Percentiles rank a stretch among this genome's conserved stretches.
Evolutionary conservation across 1,140 invertebrate species (phyloP).

Genomic region (Cepaea nemoralis): DNA sequence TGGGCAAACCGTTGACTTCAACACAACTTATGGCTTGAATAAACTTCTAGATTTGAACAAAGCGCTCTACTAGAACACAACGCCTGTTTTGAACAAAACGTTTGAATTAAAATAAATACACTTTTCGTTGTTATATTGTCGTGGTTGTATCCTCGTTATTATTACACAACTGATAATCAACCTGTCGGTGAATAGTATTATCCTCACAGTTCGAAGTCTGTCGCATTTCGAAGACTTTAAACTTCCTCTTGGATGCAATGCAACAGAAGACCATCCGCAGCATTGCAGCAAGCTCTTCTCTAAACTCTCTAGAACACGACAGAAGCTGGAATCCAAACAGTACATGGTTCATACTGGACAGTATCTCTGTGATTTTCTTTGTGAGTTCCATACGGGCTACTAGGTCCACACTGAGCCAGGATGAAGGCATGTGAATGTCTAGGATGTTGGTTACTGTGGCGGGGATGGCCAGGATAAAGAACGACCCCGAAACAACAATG

Average conservation of each 20-base stretch:
- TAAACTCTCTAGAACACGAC: slow-evolving; percentile 39
- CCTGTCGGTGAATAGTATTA: not conserved
- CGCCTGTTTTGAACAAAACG: too few relatives aligned
- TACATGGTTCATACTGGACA: slow-evolving; percentile 42
- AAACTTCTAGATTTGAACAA: too few relatives aligned
- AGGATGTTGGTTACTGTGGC: slow-evolving; percentile 61
- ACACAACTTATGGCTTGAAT: too few relatives aligned
- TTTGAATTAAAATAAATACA: too few relatives aligned
- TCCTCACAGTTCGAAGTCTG: slow-evolving; percentile 24
- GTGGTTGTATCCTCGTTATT: slow-evolving; percentile 7
- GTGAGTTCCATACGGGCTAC: slow-evolving; percentile 49
- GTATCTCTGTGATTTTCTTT: slow-evolving; percentile 49
- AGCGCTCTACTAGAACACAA: too few relatives aligned
- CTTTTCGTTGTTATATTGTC: not conserved
- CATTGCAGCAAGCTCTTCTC: slow-evolving; percentile 27
- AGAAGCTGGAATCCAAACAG: slow-evolving; percentile 43
- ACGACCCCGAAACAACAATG: slow-evolving; percentile 55
- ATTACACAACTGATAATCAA: slow-evolving; percentile 5
- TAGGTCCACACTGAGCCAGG: slow-evolving; percentile 47
- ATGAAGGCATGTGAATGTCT: slow-evolving; percentile 55
- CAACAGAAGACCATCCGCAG: slow-evolving; percentile 32
- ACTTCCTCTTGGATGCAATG: slow-evolving; percentile 22
- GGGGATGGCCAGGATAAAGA: slow-evolving; percentile 60
- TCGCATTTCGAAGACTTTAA: slow-evolving; percentile 50
- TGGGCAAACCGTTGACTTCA: too few relatives aligned